Conservation (phyloP, 2,113 vertebrate genomes). For the Aegithalos caudatus region DNA sequence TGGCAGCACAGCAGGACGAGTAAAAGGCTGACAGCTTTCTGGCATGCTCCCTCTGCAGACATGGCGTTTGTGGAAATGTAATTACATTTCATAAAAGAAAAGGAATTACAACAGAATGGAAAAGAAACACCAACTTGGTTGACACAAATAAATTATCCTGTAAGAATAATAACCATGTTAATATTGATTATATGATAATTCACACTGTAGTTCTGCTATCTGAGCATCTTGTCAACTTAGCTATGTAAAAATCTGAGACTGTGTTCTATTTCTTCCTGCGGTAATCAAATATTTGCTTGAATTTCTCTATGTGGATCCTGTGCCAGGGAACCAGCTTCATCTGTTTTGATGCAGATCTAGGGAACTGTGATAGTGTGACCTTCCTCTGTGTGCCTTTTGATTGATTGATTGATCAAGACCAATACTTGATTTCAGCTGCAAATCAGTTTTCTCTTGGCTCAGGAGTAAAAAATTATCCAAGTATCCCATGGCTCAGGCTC, state of each 20-base stretch:
- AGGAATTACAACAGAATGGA: constrained; percentile 20
- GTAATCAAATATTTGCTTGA: not conserved
- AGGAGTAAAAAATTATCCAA: not conserved
- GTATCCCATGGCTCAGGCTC: not conserved
- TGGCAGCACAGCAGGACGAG: constrained; percentile 46
- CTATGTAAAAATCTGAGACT: not conserved
- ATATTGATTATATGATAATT: not conserved
- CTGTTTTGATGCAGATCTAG: not conserved
- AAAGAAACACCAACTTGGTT: not conserved
- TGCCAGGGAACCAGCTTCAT: not conserved
- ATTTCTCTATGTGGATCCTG: not conserved
- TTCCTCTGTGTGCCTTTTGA: not conserved
- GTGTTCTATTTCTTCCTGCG: not conserved
- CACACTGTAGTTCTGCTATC: not conserved
- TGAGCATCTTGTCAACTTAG: rapidly evolving
- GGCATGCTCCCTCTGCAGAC: constrained; percentile 46
- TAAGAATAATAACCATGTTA: not conserved
- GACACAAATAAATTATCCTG: not conserved
- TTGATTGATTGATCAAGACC: not conserved
- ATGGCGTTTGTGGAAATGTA: constrained; percentile 71
- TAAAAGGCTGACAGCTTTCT: constrained; percentile 60
- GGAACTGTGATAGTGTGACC: rapidly evolving
- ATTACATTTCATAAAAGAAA: constrained; percentile 64
- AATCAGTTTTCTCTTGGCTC: not conserved
- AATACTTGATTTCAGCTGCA: not conserved